Evolutionary conservation across 2,888 invertebrate genomes (phyloP).

Genomic region (Ditula angustiorana): DNA sequence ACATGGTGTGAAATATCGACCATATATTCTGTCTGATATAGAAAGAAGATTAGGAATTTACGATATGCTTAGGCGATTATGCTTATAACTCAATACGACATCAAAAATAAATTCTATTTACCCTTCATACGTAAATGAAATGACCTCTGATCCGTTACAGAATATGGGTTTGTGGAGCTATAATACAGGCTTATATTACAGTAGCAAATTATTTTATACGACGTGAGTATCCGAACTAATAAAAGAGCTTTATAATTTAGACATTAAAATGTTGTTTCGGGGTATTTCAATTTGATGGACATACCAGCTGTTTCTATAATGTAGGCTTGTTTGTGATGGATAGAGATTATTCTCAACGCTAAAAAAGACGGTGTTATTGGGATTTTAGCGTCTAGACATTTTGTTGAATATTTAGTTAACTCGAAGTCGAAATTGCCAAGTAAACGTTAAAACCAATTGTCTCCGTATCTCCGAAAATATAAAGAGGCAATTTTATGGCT

Average conservation of each 20-base stretch:
- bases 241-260: neutral
- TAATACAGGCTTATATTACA: neutral
- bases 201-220: constrained; percentile 9
- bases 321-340: neutral
- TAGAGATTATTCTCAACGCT: too few relatives aligned
- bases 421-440: too few relatives aligned
- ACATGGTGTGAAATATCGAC: constrained; percentile 1
- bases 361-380: too few relatives aligned
- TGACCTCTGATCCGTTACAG: neutral
- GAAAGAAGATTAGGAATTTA: constrained; percentile 5
- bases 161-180: constrained; percentile 2
- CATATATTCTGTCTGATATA: neutral
- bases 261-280: neutral
- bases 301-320: neutral
- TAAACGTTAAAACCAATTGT: too few relatives aligned
- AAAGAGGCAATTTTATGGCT: too few relatives aligned
- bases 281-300: neutral
- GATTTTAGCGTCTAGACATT: too few relatives aligned
- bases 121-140: constrained; percentile 12
- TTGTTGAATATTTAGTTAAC: too few relatives aligned
- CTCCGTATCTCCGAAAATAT: too few relatives aligned
- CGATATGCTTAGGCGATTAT: constrained; percentile 2
- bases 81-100: constrained; percentile 3
- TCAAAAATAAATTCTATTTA: constrained; percentile 20
- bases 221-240: neutral